Evolutionary conservation across 2,888 invertebrate species (phyloP), one percentile per base, ranked within the genome.

Genomic region (Tinea semifulvella): DNA sequence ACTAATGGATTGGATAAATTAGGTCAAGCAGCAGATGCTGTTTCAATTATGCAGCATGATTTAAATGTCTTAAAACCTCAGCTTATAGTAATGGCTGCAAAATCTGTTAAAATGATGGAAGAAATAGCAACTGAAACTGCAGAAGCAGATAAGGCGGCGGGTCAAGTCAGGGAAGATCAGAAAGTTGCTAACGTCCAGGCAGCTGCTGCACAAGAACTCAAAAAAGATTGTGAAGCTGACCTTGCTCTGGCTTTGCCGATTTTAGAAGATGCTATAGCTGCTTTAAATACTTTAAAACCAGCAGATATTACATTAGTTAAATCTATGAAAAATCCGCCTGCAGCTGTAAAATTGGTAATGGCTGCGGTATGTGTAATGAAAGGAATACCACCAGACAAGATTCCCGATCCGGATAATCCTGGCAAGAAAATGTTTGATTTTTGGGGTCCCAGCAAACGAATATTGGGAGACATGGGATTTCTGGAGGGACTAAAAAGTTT

Each of bases 201-300:
- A 1, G 89, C 91, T 25, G 88, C 88, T 18, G 91, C 96, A 0
- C 89, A 91, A 63, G 88, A 87, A 40, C 74, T 96, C 19, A 95
- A 95, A 70, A 84, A 84, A 52, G 97, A 97, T 65, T 97, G 96
- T 65, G 95, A 96, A 76, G 91, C 92, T 46, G 96, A 97, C 71
- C 83, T 98, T 56, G 95, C 96, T 1, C 85, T 90, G 56, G 94
- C 94, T 4, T 84, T 94, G 50, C 94, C 94, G 3, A 89, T 92
- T 57, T 80, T 94, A 46, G 90, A 92, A 68, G 88, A 87, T 56
- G 88, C 88, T 5, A 81, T 86, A 50, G 83, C 85, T 52, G 92
- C 94, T 39, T 77, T 95, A 45, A 91, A 94, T 63, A 93, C 92
- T 0, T 77, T 95, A 42, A 94, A 93, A 72, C 92, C 93, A 13